Evolutionary conservation across 1,140 invertebrate genomes (phyloP).

Genomic region (Diachasma alloeum): DNA sequence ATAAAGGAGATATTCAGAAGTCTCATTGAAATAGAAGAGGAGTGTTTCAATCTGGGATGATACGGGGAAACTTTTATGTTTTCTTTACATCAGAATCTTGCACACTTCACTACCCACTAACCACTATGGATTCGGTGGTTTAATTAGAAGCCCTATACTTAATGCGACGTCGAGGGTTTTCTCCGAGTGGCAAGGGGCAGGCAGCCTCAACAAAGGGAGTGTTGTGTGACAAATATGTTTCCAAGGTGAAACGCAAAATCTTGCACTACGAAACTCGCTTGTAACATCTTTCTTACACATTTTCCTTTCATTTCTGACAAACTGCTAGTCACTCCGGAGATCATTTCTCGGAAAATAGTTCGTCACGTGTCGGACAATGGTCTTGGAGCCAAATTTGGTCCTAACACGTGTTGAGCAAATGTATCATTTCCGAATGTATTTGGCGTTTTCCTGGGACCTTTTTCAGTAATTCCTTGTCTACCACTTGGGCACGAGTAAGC

Average conservation of each 20-base stretch:
- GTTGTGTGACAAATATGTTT: background rate
- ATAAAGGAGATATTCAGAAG: too few species aligned
- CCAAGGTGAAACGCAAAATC: background rate
- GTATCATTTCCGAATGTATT: background rate
- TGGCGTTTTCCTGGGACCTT: background rate
- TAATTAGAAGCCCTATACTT: constrained; percentile 7
- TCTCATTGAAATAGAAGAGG: background rate
- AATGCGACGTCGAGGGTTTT: background rate
- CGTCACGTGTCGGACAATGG: background rate
- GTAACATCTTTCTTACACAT: background rate
- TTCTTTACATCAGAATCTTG: background rate
- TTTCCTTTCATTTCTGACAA: background rate
- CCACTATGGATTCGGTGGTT: background rate
- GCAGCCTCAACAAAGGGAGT: background rate
- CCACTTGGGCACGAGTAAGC: background rate
- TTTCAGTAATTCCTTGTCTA: background rate
- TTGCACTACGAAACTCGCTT: background rate
- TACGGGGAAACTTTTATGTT: background rate
- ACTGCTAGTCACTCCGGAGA: background rate
- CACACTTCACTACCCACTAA: background rate
- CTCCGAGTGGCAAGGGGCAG: background rate
- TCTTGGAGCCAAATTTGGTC: background rate
- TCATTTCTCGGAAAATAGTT: background rate
- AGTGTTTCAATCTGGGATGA: background rate
- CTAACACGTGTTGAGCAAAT: background rate